Percentiles rank a stretch among this genome's conserved stretches.
Conservation (phyloP, 2,888 invertebrate genomes). For the Achlya flavicornis region DNA sequence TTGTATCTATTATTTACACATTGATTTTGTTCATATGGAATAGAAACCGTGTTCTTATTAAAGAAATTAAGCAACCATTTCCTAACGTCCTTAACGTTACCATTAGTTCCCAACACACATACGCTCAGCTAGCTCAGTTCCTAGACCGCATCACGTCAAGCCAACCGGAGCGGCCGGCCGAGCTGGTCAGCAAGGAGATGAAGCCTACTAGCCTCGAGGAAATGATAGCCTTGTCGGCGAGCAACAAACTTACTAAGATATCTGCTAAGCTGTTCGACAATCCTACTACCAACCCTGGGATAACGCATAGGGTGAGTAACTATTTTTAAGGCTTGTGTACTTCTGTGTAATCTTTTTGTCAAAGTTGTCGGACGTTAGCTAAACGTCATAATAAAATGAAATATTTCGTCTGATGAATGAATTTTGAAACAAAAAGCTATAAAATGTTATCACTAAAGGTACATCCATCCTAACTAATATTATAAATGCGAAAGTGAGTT, state of each 20-base stretch:
- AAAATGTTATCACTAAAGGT: no score
- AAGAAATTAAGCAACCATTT: background rate
- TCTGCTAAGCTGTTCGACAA: conserved; percentile 67
- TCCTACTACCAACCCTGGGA: conserved; percentile 67
- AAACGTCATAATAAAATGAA: no score
- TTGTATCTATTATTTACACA: no score
- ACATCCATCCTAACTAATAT: no score
- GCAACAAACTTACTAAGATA: conserved; percentile 57
- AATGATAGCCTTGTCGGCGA: conserved; percentile 63
- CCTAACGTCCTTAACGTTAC: conserved; percentile 29
- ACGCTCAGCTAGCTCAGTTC: conserved; percentile 89
- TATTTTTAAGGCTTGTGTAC: no score
- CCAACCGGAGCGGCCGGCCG: conserved; percentile 58
- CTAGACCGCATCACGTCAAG: conserved; percentile 88
- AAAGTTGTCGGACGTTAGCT: no score
- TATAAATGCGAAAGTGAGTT: no score
- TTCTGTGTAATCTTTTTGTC: no score
- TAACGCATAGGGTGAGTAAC: conserved; percentile 68
- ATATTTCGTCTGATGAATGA: no score
- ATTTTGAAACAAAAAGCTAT: no score
- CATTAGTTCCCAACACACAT: conserved; percentile 90
- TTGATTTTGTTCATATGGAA: no score
- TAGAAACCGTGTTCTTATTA: no score
- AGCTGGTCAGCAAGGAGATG: conserved; percentile 57
- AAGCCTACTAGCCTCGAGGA: conserved; percentile 66